Percentiles rank a stretch among this genome's conserved stretches.
Conservation (phyloP, 1,140 invertebrate genomes). For the Lineus longissimus region DNA sequence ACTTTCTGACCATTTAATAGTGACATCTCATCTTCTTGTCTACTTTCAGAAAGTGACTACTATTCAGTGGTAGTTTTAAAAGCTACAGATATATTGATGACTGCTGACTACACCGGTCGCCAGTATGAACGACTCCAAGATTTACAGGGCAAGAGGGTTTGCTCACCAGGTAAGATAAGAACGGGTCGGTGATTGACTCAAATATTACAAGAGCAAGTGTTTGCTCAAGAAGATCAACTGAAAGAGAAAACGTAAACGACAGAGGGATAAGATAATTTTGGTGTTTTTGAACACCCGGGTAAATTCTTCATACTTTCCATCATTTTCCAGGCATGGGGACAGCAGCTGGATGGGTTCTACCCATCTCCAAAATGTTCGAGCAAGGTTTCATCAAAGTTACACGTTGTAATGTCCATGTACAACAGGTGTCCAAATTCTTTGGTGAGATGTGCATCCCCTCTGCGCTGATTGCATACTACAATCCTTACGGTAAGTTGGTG, state of each 20-base stretch:
- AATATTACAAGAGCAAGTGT: background rate
- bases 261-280: too few relatives aligned
- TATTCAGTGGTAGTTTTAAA: conserved; percentile 82
- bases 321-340: conserved; percentile 81
- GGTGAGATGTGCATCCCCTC: conserved; percentile 89
- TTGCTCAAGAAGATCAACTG: background rate
- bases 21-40: too few relatives aligned
- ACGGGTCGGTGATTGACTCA: background rate
- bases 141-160: conserved; percentile 73
- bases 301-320: background rate
- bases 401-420: conserved; percentile 91
- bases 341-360: conserved; percentile 88
- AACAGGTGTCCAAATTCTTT: conserved; percentile 85
- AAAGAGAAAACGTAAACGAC: too few relatives aligned
- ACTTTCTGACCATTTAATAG: too few relatives aligned
- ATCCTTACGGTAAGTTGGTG: conserved; percentile 73
- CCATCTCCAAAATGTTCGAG: conserved; percentile 79
- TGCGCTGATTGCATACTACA: conserved; percentile 85
- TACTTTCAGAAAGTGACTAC: conserved; percentile 60
- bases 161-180: conserved; percentile 52
- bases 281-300: too few relatives aligned
- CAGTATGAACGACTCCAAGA: too few relatives aligned
- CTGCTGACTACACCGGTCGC: too few relatives aligned
- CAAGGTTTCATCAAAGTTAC: conserved; percentile 64
- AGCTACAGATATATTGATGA: too few relatives aligned